Evolutionary conservation across 2,113 vertebrate genomes (phyloP), one percentile per base, ranked within the genome.

Genomic region (Nasalis larvatus): DNA sequence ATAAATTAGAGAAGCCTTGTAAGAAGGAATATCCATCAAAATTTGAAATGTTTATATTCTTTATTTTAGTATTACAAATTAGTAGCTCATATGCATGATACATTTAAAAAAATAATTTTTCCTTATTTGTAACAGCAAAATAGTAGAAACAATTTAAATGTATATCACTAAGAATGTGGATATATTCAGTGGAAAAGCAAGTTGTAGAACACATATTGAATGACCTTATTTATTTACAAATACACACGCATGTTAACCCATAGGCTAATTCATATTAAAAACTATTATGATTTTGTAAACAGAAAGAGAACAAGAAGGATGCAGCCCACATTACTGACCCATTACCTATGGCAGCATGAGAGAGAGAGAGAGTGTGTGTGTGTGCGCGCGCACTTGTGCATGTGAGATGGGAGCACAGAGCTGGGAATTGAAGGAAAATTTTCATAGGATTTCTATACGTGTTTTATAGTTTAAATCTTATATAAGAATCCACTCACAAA

Each of bases 221-320:
- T 42, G 16, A 84, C 12, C n/a, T 56, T 52, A 86, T 69, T 71
- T 93, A 86, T 60, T 94, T 49, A 71, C 32, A 93, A 9, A 76
- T 2, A 63, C 11, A 86, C 77, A 94, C 8, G 54, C 32, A 86
- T 32, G 12, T 52, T 81, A 91, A 66, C 5, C n/a, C 42, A 86
- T n/a, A 68, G 92, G 37, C 60, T 68, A 82, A 92, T 86, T 66
- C n/a, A 80, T 78, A 92, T 71, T 86, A 95, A 94, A 96, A 94
- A 13, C 47, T 84, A 69, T 54, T 83, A 89, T 12, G 49, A 85
- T 58, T 97, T 92, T 94, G 20, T 69, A 94, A 96, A 68, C 2
- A 96, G 21, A 47, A 94, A 94, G 40, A 52, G 11, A 40, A 68
- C 37, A 54, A n/a, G 27, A 94, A 91, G 32, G 17, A 78, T 80